Conservation (phyloP, 1,140 invertebrate species). For the Calycopis cecrops region DNA sequence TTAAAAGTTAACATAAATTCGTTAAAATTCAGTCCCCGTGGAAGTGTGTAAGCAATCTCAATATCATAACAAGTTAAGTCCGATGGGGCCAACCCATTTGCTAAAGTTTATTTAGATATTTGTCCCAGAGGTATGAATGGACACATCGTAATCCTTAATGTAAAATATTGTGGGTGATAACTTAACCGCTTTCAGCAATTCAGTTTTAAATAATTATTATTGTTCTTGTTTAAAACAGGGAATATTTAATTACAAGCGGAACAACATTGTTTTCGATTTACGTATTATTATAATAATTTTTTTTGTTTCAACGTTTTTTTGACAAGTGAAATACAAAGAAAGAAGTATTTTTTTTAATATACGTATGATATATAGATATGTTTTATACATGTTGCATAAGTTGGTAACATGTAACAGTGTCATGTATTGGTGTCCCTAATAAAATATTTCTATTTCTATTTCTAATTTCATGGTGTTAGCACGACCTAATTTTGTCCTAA, state of each 20-base stretch:
- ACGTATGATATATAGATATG: too few species aligned
- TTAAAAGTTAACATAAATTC: constrained; percentile 6
- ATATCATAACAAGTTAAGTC: constrained; percentile 12
- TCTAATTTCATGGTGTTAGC: too few species aligned
- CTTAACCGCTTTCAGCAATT: constrained; percentile 8
- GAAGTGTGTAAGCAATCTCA: constrained; percentile 2
- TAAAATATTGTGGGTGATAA: neutral
- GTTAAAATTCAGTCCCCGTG: neutral
- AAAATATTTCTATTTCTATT: too few species aligned
- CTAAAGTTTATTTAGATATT: constrained; percentile 8
- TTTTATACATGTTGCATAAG: too few species aligned
- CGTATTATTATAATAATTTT: neutral
- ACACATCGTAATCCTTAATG: neutral
- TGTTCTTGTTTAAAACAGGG: constrained; percentile 3
- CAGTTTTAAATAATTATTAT: neutral
- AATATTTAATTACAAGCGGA: too few species aligned
- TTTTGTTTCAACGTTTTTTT: too few species aligned
- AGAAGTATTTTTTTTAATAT: too few species aligned
- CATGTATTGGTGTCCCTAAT: too few species aligned
- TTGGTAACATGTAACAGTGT: too few species aligned
- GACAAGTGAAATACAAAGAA: too few species aligned
- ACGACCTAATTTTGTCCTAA: too few species aligned
- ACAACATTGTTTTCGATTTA: constrained; percentile 1
- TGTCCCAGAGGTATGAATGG: neutral
- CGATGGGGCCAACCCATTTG: constrained; percentile 6